Evolutionary conservation across 2,113 vertebrate genomes (phyloP).

Genomic region (Sceloporus undulatus): DNA sequence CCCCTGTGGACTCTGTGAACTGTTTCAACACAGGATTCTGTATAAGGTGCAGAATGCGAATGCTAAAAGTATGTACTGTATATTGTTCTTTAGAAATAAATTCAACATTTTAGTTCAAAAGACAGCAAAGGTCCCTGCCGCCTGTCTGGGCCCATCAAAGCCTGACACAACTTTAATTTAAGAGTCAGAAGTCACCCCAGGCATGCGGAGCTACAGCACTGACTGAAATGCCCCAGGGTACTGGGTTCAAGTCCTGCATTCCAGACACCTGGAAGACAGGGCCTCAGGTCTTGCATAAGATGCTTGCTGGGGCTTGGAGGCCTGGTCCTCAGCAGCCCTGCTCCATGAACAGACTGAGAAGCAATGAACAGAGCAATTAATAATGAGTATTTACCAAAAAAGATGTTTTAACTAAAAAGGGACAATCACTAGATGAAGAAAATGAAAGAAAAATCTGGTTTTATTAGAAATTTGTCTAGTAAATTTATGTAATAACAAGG

Average conservation of each 20-base stretch:
- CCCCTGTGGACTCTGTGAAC: not conserved
- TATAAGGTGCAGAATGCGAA: not conserved
- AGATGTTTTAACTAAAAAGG: too few species aligned
- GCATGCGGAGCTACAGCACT: not conserved
- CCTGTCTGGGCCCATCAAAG: not conserved
- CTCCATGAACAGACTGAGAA: not conserved
- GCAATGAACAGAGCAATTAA: too few species aligned
- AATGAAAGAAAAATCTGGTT: too few species aligned
- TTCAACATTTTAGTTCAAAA: not conserved
- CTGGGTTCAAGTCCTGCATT: not conserved
- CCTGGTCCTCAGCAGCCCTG: not conserved
- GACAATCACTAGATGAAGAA: too few species aligned
- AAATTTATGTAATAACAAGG: too few species aligned
- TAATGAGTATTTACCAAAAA: too few species aligned
- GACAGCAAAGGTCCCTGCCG: not conserved
- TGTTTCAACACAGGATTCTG: not conserved
- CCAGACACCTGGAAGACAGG: too few species aligned
- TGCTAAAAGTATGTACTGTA: not conserved
- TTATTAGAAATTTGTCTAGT: too few species aligned
- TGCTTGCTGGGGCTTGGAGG: not conserved
- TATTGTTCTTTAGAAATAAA: too few species aligned
- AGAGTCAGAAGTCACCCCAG: not conserved
- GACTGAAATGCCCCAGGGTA: not conserved
- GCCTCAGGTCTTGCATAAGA: rapidly evolving
- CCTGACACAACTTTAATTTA: not conserved